Conservation (phyloP, 2,888 invertebrate species). For the Stenotaenia linearis region DNA sequence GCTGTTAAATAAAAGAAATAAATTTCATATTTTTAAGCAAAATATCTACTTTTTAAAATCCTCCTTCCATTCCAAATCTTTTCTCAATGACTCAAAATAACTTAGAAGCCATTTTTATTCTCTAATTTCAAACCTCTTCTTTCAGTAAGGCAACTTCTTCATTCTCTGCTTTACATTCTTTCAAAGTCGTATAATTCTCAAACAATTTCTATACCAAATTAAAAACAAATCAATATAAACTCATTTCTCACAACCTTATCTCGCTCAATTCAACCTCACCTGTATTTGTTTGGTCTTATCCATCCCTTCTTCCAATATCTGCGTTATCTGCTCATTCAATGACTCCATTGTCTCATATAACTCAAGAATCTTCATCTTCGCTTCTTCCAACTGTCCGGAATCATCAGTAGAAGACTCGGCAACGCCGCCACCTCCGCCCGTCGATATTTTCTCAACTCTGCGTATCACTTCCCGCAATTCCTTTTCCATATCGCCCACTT, state of each 20-base stretch:
- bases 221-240: too few relatives aligned
- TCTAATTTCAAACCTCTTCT: constrained; percentile 24
- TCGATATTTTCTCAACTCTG: constrained; percentile 10
- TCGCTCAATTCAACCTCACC: too few relatives aligned
- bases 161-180: constrained; percentile 24
- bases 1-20: too few relatives aligned
- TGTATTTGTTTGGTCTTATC: constrained; percentile 29
- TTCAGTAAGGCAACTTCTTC: constrained; percentile 29
- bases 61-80: too few relatives aligned
- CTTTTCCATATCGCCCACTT: constrained; percentile 17
- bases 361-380: constrained; percentile 32
- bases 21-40: too few relatives aligned
- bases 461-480: constrained; percentile 8
- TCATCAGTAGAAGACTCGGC: not conserved
- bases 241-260: too few relatives aligned
- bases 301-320: not conserved
- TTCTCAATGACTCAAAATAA: too few relatives aligned
- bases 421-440: not conserved
- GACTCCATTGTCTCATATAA: constrained; percentile 12
- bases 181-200: not conserved
- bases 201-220: not conserved
- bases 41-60: too few relatives aligned
- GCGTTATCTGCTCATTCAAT: not conserved
- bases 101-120: too few relatives aligned
- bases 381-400: constrained; percentile 28